These are phyloP conservation scores for Nettapus auritus DNA, from an alignment of 2,113 vertebrate genomes.

Conservation along the genomic window DNA sequence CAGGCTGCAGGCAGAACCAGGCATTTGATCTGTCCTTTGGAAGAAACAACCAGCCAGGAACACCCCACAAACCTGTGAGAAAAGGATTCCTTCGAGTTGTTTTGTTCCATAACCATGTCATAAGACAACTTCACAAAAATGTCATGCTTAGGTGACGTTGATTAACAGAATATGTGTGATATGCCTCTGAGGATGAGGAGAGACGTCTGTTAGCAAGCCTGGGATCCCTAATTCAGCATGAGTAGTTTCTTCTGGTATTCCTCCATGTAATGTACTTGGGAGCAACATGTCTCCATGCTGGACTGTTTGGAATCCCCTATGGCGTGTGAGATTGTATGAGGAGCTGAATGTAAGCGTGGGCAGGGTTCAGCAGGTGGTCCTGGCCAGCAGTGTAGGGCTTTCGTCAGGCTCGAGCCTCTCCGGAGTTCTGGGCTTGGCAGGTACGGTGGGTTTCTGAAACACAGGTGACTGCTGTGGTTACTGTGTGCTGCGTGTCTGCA, in stretches of 20 bases:
- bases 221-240: background rate
- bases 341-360: background rate
- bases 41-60: background rate
- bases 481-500: background rate
- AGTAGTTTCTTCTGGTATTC: background rate
- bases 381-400: background rate
- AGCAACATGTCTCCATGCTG: background rate
- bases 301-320: background rate
- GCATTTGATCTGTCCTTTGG: background rate
- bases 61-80: background rate
- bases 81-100: background rate
- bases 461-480: background rate
- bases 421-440: background rate
- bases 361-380: background rate
- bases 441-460: background rate
- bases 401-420: background rate
- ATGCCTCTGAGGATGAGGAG: background rate
- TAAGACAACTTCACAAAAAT: background rate
- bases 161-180: background rate
- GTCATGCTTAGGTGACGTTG: background rate
- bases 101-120: accelerated
- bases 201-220: background rate
- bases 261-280: background rate
- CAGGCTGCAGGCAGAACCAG: background rate
- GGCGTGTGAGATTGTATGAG: background rate